Evolutionary conservation across 2,113 vertebrate genomes (phyloP), one percentile per base, ranked within the genome.

Genomic region (Austrofundulus limnaeus): DNA sequence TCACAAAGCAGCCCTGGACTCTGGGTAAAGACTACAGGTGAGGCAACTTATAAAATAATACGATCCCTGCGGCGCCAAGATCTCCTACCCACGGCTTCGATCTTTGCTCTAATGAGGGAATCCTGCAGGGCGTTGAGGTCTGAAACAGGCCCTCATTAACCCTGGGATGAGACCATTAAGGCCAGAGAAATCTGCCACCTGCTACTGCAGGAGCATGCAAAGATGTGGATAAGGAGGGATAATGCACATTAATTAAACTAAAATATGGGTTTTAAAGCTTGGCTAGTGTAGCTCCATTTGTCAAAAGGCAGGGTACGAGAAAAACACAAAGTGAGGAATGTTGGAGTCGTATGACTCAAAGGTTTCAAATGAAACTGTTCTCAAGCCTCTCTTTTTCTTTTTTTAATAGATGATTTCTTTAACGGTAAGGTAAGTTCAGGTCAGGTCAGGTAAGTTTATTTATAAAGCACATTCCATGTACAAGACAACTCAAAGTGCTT

Each of bases 111-210:
- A 88, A 91, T 85, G 84, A 91, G 85, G 66, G 64, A 61, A 60
- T 76, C 75, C 80, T 78, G 84, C 85, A 58, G 71, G 77, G 80
- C 45, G 60, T 63, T 51, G 48, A 67, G 77, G 77, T 76, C 82
- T 74, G 65, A 85, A 72, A 78, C 70, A 59, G 86, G 71, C 77
- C 69, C 84, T 87, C 83, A 83, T 87, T 86, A 89, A 90, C 83
- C 85, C 72, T 55, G 59, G 46, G 58, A 81, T 34, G 76, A 85
- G 78, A 67, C 83, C 64, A 82, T 85, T 86, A 84, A 70, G 48
- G 73, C 74, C 31, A 60, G 48, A 73, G 64, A 76, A 75, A 80
- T 70, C 66, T 75, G 55, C 20, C 54, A 66, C 63, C 77, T 72
- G 78, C 69, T 63, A 71, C 80, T 51, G 77, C 39, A 65, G 38